A percentile compares a stretch with the other conserved stretches of the same genome.
Conservation (phyloP, 2,888 invertebrate genomes). For the Scaptodrosophila latifasciaeformis region DNA sequence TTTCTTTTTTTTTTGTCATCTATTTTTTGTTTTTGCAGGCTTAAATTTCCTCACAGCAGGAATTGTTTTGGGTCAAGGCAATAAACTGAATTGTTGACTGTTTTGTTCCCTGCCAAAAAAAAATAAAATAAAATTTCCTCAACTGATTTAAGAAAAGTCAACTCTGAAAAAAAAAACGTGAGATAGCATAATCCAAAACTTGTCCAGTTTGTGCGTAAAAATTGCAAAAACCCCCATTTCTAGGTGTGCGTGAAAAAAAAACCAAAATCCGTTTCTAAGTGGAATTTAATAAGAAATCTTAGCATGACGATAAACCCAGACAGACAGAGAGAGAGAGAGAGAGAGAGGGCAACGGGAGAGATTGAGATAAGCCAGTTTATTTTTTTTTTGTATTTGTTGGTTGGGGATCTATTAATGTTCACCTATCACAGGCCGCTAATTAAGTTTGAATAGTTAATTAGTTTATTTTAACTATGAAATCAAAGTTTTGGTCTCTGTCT, state of each 20-base stretch:
- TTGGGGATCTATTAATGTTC: too few relatives aligned
- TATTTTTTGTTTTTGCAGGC: constrained; percentile 7
- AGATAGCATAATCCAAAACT: constrained; percentile 38
- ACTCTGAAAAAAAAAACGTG: constrained; percentile 10
- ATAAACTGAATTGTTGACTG: constrained; percentile 26
- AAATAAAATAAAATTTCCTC: too few relatives aligned
- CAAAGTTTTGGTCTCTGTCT: neutral
- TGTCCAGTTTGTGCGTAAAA: neutral
- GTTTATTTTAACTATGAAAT: constrained; percentile 35
- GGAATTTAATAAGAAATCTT: constrained; percentile 32
- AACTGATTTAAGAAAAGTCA: too few relatives aligned
- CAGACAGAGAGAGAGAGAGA: too few relatives aligned
- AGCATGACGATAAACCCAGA: too few relatives aligned
- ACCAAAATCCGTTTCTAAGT: constrained; percentile 37
- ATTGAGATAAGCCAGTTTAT: too few relatives aligned
- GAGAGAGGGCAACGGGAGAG: too few relatives aligned
- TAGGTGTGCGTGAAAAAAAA: constrained; percentile 12
- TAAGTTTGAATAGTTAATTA: constrained; percentile 65
- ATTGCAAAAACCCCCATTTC: neutral
- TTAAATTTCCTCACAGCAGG: constrained; percentile 53
- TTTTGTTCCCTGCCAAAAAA: too few relatives aligned
- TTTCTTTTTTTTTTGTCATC: constrained; percentile 30
- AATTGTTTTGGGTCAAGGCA: constrained; percentile 55
- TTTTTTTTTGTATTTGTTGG: too few relatives aligned
- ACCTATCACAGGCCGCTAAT: too few relatives aligned